These are phyloP conservation scores for Drosophila helvetica DNA, from an alignment of 2,888 invertebrate genomes.

Conservation along the genomic window DNA sequence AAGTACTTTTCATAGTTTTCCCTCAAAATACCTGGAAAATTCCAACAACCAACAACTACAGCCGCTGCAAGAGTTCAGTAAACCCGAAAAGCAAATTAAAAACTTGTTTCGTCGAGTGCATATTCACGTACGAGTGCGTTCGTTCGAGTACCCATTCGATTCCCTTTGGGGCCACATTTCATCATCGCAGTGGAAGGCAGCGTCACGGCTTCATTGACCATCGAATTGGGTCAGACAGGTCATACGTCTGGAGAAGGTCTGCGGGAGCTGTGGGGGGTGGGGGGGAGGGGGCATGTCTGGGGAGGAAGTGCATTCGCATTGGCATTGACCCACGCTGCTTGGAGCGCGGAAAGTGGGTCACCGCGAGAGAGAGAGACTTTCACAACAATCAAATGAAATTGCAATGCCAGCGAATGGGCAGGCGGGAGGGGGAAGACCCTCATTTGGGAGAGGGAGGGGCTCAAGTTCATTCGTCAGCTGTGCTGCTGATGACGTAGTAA, in stretches of 20 bases:
- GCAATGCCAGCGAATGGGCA: constrained; percentile 34
- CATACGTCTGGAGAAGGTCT: background rate
- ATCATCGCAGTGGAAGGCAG: constrained; percentile 39
- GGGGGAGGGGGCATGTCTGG: background rate
- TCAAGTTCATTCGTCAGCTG: constrained; percentile 28
- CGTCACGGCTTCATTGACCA: constrained; percentile 29
- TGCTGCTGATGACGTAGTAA: constrained; percentile 45
- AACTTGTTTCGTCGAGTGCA: constrained; percentile 50
- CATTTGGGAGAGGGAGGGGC: background rate
- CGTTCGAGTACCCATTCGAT: background rate
- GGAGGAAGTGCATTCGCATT: constrained; percentile 34
- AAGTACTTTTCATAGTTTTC: no score
- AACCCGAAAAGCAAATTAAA: constrained; percentile 32
- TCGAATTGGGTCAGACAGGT: background rate
- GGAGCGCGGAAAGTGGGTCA: constrained; percentile 33
- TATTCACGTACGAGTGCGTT: background rate
- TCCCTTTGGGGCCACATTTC: constrained; percentile 49
- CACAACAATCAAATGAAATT: constrained; percentile 42
- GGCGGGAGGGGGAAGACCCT: background rate
- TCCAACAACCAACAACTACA: no score
- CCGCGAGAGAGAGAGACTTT: constrained; percentile 28
- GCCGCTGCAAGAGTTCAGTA: constrained; percentile 49
- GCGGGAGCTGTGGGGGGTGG: constrained; percentile 21
- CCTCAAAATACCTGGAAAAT: no score
- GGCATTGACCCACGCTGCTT: constrained; percentile 10